Conservation (phyloP, 2,113 vertebrate genomes). For the Cryptoleucopteryx plumbea region DNA sequence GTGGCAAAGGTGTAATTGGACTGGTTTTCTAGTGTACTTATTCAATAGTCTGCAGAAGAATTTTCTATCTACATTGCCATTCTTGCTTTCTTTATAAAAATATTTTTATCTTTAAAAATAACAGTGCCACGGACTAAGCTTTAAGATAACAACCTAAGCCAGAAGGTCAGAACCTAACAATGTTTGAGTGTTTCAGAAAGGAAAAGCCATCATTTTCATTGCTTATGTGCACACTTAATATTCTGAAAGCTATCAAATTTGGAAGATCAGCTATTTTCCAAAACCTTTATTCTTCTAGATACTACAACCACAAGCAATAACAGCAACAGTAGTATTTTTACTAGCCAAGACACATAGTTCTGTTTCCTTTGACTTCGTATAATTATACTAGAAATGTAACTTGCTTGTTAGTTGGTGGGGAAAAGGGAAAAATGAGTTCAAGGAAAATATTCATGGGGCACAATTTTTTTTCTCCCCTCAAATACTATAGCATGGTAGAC, state of each 20-base stretch:
- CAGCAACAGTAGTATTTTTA: not conserved
- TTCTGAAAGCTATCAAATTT: not conserved
- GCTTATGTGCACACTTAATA: not conserved
- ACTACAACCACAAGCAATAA: not conserved
- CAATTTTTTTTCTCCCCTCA: not conserved
- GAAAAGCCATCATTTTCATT: not conserved
- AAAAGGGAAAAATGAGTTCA: not conserved
- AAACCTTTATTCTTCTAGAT: not conserved
- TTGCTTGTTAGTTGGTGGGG: not conserved
- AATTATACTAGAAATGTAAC: not conserved
- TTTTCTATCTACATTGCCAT: not conserved
- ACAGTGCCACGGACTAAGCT: not conserved
- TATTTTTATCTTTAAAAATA: not conserved
- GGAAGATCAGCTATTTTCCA: not conserved
- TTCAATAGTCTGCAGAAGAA: not conserved
- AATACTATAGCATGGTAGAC: not conserved
- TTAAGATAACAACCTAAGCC: not conserved
- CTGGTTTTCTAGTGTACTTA: not conserved
- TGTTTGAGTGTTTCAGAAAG: not conserved
- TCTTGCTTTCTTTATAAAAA: not conserved
- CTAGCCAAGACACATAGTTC: not conserved
- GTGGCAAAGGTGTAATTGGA: not conserved
- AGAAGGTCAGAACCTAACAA: not conserved
- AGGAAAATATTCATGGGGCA: not conserved
- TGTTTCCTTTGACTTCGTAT: not conserved